Base-by-base conservation (phyloP, 2,113 vertebrate species). In the Centropus bengalensis region DNA sequence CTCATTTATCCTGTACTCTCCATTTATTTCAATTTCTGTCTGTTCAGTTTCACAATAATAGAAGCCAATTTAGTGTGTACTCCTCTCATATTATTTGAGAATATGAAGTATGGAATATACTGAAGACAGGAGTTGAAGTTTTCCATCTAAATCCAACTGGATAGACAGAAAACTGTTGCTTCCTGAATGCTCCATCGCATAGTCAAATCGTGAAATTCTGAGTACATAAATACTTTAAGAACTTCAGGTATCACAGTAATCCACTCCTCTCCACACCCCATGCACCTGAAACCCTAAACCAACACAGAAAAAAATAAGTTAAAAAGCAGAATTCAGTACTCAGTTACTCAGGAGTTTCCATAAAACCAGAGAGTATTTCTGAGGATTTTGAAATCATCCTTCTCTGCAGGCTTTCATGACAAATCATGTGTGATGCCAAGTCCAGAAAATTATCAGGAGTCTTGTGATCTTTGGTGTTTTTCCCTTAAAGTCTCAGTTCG, bases 381-480 rank as follows among this genome's bases (percentile, higher is more conserved):
- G 63, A 67, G 36, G 22, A 62, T 64, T 94, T 80, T 91, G 77
- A 86, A 95, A 81, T 19, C 4, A 10, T 55, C 2, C 0, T 56
- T 58, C 44, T 83, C 32, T 19, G 14, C 54, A 79, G 40, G 36
- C 28, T 93, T 77, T 33, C 16, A 63, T n/a, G 85, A 94, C 60
- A 92, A 92, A 88, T 92, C 26, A 10, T n/a, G 13, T 47, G 32
- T 74, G 63, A 77, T 94, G 93, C 75, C 89, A 91, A 82, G 63
- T 60, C 59, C 82, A 91, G 75, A 93, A 94, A 87, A 89, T 85
- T 74, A 77, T 95, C 78, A 63, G 10, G 30, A 92, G 82, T 91
- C 91, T 95, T 95, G 78, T 96, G 91, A 96, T 89, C 59, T 76
- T 59, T 64, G 55, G 23, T 63, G 21, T 87, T 92, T 67, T 91